Evolutionary conservation across 2,888 invertebrate species (phyloP).

Genomic region (Monochamus alternatus): DNA sequence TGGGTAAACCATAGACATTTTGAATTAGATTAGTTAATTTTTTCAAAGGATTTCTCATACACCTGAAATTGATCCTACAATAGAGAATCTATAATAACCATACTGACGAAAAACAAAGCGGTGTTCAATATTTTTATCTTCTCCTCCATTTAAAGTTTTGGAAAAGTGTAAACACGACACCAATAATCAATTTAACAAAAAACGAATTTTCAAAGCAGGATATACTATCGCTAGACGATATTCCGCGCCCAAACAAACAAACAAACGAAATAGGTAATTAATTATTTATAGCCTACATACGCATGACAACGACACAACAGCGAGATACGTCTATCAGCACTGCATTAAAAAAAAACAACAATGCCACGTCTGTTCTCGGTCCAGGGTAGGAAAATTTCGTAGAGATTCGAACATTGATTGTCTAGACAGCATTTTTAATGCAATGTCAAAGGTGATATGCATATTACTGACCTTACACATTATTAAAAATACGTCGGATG

Average conservation of each 20-base stretch:
- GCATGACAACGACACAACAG: background rate
- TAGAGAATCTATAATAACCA: too few relatives aligned
- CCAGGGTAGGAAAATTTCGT: conserved; percentile 17
- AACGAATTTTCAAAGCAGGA: background rate
- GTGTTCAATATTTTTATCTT: too few relatives aligned
- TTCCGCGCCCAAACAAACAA: conserved; percentile 9
- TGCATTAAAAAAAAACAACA: conserved; percentile 3
- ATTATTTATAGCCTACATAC: conserved; percentile 22
- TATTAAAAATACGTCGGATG: conserved; percentile 36
- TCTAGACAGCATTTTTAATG: conserved; percentile 57
- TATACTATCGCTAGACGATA: too few relatives aligned
- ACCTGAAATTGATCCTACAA: too few relatives aligned
- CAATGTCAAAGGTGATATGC: conserved; percentile 57
- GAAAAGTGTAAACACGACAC: too few relatives aligned
- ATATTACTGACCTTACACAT: conserved; percentile 55
- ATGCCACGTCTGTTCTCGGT: background rate
- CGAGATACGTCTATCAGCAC: conserved; percentile 3
- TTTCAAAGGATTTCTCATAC: too few relatives aligned
- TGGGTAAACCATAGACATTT: too few relatives aligned
- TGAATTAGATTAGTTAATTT: too few relatives aligned
- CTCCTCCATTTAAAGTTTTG: background rate
- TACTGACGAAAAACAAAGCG: too few relatives aligned
- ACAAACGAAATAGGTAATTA: conserved; percentile 7
- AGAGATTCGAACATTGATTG: conserved; percentile 52
- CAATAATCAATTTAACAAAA: too few relatives aligned